Percentiles rank a stretch among this genome's conserved stretches.
Conservation (phyloP, 2,888 invertebrate genomes). For the Phortica okadai region DNA sequence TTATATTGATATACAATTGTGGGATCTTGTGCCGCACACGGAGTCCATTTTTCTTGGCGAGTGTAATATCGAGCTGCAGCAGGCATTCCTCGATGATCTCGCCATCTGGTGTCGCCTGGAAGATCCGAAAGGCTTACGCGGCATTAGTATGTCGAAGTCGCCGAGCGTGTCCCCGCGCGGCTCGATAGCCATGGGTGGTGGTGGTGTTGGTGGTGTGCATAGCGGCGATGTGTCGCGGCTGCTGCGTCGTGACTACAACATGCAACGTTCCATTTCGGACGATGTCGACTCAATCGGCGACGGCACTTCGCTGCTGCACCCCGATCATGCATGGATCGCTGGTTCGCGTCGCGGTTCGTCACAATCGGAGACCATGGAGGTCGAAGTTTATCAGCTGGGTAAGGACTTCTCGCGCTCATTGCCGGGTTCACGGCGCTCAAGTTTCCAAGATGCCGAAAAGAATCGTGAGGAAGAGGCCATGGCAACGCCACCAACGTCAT, state of each 20-base stretch:
- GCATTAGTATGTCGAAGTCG: conserved; percentile 79
- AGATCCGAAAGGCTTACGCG: conserved; percentile 83
- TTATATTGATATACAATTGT: conserved; percentile 89
- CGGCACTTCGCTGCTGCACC: conserved; percentile 87
- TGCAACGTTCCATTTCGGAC: conserved; percentile 86
- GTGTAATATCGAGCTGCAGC: conserved; percentile 81
- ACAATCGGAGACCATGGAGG: conserved; percentile 90
- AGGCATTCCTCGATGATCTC: conserved; percentile 91
- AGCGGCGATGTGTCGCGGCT: conserved; percentile 82
- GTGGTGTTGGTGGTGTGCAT: conserved; percentile 76
- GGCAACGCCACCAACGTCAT: conserved; percentile 78
- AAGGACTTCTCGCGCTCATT: conserved; percentile 91
- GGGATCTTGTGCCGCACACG: conserved; percentile 90
- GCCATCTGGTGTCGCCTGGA: conserved; percentile 94
- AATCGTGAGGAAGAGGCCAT: conserved; percentile 78
- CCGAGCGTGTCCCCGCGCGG: conserved; percentile 88
- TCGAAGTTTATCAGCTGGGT: conserved; percentile 89
- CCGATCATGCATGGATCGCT: conserved; percentile 89
- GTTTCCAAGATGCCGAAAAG: conserved; percentile 85
- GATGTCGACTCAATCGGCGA: conserved; percentile 87
- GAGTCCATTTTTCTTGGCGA: conserved; percentile 90
- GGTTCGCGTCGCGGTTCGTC: conserved; percentile 91
- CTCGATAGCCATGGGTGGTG: conserved; percentile 80
- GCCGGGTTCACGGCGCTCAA: conserved; percentile 89
- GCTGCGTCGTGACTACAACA: conserved; percentile 84